Conservation (phyloP, 1,140 invertebrate genomes). For the Brachionus koreanus region DNA sequence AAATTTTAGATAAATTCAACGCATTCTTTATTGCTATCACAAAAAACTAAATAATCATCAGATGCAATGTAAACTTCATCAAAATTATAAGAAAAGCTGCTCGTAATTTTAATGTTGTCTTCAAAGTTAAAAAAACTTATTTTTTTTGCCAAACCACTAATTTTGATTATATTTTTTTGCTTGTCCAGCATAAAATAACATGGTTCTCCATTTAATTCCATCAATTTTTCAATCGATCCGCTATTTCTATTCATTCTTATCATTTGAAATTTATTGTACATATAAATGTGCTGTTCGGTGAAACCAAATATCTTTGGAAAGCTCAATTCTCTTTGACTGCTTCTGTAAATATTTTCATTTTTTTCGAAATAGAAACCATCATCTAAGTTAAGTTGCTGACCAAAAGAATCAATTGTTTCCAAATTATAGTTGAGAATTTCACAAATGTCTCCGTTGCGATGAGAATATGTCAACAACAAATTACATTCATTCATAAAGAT, state of each 20-base stretch:
- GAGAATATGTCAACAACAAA: not conserved
- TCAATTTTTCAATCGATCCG: not conserved
- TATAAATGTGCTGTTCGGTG: not conserved
- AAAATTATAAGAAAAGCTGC: not conserved
- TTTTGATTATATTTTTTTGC: slow-evolving; percentile 1
- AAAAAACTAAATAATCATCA: slow-evolving; percentile 9
- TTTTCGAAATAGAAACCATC: not conserved
- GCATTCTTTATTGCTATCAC: slow-evolving; percentile 19
- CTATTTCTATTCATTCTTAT: not conserved
- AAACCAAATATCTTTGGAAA: slow-evolving; percentile 1
- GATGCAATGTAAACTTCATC: slow-evolving; percentile 1
- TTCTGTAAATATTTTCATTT: not conserved
- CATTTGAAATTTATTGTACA: not conserved
- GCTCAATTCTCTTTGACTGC: not conserved
- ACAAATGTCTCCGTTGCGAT: not conserved
- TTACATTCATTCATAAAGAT: not conserved
- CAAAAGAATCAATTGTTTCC: not conserved
- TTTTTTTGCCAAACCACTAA: not conserved
- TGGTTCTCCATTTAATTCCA: not conserved
- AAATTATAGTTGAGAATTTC: not conserved
- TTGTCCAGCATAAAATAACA: not conserved
- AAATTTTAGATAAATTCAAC: not conserved
- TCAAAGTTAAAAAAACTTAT: slow-evolving; percentile 7
- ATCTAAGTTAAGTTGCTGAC: not conserved
- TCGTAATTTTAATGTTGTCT: not conserved